These are phyloP conservation scores for Indri indri DNA, from an alignment of 2,113 vertebrate genomes.

Conservation along the genomic window DNA sequence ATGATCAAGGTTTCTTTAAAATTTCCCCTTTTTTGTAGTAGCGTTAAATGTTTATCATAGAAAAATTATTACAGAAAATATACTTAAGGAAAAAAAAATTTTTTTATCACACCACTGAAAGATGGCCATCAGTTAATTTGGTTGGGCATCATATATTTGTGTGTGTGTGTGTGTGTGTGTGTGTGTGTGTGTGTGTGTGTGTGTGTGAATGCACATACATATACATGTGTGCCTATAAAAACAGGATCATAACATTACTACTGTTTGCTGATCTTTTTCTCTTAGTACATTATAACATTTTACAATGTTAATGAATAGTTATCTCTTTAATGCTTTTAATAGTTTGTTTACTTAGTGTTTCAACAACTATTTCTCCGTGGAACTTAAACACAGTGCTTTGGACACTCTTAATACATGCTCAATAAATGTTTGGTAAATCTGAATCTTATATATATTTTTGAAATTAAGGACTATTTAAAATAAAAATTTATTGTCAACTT, in stretches of 20 bases:
- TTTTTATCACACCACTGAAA: background rate
- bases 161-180: background rate
- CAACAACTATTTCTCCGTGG: background rate
- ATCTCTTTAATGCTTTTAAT: background rate
- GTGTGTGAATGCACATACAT: background rate
- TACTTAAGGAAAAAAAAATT: background rate
- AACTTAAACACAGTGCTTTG: slow-evolving; percentile 24
- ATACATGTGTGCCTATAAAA: background rate
- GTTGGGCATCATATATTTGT: background rate
- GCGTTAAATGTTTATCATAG: background rate
- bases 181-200: background rate
- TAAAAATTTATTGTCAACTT: background rate
- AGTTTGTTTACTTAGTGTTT: background rate
- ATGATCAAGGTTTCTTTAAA: background rate
- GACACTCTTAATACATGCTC: background rate
- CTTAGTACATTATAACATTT: background rate
- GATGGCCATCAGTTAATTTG: background rate
- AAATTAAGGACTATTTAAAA: slow-evolving; percentile 1
- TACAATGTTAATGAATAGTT: slow-evolving; percentile 3
- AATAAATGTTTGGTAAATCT: background rate
- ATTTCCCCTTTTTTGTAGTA: background rate
- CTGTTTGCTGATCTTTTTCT: slow-evolving; percentile 20
- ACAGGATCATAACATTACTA: background rate
- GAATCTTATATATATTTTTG: background rate
- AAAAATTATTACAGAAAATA: background rate